Conservation (phyloP, 2,888 invertebrate genomes). For the Tetragonisca angustula region DNA sequence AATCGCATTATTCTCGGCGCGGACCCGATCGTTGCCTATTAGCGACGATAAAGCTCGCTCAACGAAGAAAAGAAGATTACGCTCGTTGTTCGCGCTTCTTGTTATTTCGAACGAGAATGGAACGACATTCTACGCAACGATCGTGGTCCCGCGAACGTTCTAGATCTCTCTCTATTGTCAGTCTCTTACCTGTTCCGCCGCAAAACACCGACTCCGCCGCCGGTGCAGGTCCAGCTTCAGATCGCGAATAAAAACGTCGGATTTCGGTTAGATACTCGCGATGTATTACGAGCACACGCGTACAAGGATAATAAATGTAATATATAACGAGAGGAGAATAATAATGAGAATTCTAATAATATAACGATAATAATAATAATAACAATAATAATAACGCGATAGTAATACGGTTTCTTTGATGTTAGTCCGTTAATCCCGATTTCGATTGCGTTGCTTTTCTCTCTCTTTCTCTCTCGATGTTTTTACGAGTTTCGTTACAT, state of each 20-base stretch:
- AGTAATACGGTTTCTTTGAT: slow-evolving; percentile 31
- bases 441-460: background rate
- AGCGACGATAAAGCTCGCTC: background rate
- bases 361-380: slow-evolving; percentile 24
- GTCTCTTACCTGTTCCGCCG: slow-evolving; percentile 44
- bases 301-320: slow-evolving; percentile 54
- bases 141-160: background rate
- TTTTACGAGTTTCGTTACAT: slow-evolving; percentile 13
- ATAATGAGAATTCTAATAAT: slow-evolving; percentile 27
- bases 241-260: slow-evolving; percentile 42
- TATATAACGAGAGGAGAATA: slow-evolving; percentile 32
- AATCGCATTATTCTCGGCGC: background rate
- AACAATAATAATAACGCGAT: slow-evolving; percentile 5
- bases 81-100: background rate
- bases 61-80: background rate
- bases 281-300: slow-evolving; percentile 37
- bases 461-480: background rate
- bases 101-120: background rate
- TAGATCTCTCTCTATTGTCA: background rate
- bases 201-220: background rate
- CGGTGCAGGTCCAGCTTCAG: slow-evolving; percentile 3
- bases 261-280: slow-evolving; percentile 27
- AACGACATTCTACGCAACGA: background rate
- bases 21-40: background rate
- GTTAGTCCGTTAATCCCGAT: slow-evolving; percentile 28